phyloP scores from a whole-genome alignment of 2,113 vertebrate species.

The Laterallus jamaicensis region DNA sequence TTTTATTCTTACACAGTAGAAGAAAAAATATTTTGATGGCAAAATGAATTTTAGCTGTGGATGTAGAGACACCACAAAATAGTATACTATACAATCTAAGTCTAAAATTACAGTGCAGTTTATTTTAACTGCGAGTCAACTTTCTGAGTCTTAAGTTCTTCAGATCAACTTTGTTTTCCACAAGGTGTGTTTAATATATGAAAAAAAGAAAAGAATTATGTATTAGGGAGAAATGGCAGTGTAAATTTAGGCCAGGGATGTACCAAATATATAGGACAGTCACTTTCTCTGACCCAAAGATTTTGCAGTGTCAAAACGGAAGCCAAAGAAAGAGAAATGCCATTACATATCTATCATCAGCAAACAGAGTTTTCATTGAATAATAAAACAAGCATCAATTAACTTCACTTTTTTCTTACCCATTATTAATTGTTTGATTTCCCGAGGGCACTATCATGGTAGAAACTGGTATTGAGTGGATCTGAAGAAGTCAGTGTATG shows the following conservation, averaged over 20 bases:
- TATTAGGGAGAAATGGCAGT: neutral
- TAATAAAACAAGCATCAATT: slow-evolving; percentile 51
- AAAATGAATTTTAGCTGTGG: neutral
- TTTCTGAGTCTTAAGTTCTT: neutral
- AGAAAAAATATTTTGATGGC: neutral
- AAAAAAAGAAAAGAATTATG: neutral
- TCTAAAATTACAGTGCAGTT: neutral
- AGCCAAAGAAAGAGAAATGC: neutral
- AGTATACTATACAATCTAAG: neutral
- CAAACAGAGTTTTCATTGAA: slow-evolving; percentile 12
- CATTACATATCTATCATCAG: neutral
- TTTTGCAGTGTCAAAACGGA: neutral
- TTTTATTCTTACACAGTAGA: neutral
- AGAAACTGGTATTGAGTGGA: slow-evolving; percentile 40
- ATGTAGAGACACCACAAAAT: neutral
- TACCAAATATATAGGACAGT: neutral
- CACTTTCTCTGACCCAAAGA: neutral
- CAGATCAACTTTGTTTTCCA: neutral
- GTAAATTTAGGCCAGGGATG: neutral
- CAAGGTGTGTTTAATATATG: neutral
- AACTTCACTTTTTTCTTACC: slow-evolving; percentile 29
- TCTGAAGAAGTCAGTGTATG: slow-evolving; percentile 2
- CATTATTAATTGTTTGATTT: slow-evolving; percentile 44
- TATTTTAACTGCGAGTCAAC: neutral
- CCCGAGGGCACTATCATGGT: neutral